phyloP scores from a whole-genome alignment of 1,140 invertebrate species.

The Matsumurasca onukii region DNA sequence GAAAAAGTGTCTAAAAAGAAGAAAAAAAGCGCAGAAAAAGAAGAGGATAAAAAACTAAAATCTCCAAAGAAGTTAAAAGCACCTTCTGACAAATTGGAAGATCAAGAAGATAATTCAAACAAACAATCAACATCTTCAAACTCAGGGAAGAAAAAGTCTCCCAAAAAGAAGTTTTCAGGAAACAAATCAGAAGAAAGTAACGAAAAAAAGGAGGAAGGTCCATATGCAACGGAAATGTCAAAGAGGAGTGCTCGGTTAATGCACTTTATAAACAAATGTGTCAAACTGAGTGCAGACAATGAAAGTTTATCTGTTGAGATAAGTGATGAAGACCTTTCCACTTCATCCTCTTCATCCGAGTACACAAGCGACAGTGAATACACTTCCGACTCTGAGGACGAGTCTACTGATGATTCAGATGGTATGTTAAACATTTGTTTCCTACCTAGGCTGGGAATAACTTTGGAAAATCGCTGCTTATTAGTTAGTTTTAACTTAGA shows the following conservation, averaged over 20 bases:
- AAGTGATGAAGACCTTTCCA: background rate
- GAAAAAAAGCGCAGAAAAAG: conserved; percentile 11
- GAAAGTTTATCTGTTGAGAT: background rate
- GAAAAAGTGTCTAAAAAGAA: conserved; percentile 9
- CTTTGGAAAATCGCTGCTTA: no score
- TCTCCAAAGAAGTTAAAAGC: background rate
- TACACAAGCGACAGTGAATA: conserved; percentile 17
- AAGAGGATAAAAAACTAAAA: background rate
- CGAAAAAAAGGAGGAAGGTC: background rate
- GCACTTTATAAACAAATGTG: conserved; percentile 17
- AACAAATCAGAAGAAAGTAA: no score
- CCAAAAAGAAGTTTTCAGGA: background rate
- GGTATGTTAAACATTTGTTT: conserved; percentile 14
- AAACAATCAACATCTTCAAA: background rate
- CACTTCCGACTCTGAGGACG: conserved; percentile 13
- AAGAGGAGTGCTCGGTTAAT: background rate
- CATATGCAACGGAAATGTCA: background rate
- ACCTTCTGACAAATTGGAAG: background rate
- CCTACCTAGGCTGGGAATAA: no score
- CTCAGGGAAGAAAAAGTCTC: background rate
- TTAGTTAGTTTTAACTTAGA: no score
- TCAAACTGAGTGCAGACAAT: conserved; percentile 8
- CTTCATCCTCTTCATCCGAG: background rate
- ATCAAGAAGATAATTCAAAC: background rate
- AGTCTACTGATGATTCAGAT: conserved; percentile 17